phyloP scores from a whole-genome alignment of 2,113 vertebrate genomes.

The Xerus inauris region DNA sequence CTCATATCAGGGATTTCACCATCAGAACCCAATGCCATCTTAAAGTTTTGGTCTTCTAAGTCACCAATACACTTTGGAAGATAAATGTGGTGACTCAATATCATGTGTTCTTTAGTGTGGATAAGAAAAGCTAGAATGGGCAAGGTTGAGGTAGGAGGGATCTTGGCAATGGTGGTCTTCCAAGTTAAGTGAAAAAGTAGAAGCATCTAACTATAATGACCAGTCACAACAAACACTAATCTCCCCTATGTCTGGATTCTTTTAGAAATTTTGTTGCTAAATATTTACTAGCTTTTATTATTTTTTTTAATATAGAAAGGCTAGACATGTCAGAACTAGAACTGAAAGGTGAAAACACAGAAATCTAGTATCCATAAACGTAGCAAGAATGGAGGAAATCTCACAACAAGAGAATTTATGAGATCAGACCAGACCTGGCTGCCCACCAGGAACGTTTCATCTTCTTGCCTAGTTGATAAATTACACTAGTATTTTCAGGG shows the following conservation, averaged over 20 bases:
- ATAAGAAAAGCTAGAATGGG: background rate
- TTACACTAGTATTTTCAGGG: conserved; percentile 70
- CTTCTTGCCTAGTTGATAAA: conserved; percentile 61
- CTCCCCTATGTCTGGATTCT: background rate
- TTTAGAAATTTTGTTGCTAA: conserved; percentile 39
- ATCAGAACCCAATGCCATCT: background rate
- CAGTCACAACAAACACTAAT: background rate
- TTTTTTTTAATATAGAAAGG: conserved; percentile 54
- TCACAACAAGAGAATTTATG: conserved; percentile 40
- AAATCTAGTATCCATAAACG: conserved; percentile 51
- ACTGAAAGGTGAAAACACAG: conserved; percentile 55
- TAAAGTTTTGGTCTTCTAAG: background rate
- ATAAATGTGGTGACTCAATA: background rate
- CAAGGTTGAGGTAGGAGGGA: background rate
- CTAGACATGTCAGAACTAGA: conserved; percentile 16
- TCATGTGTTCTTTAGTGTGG: background rate
- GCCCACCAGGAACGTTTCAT: conserved; percentile 68
- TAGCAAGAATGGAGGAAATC: background rate
- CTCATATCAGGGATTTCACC: background rate
- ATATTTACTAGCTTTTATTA: conserved; percentile 42
- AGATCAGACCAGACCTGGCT: conserved; percentile 62
- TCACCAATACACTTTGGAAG: background rate
- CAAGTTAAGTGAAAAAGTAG: background rate
- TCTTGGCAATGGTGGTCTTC: background rate
- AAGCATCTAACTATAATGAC: background rate